phyloP scores from a whole-genome alignment of 1,140 invertebrate genomes.

The Lasioglossum albipes region DNA sequence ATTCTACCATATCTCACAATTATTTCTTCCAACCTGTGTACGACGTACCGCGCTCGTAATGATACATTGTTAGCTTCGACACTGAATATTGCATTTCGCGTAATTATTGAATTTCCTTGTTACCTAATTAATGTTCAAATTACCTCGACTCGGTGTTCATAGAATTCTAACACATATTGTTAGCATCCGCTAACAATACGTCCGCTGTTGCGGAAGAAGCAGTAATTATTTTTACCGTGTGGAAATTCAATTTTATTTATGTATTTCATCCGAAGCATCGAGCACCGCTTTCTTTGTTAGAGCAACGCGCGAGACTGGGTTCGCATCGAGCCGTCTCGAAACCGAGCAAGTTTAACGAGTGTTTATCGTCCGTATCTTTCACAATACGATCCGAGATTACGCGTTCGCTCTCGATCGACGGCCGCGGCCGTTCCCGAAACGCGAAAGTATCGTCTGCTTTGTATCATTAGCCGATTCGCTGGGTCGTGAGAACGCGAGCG shows the following conservation, averaged over 20 bases:
- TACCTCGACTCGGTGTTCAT: not conserved
- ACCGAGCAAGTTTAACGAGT: not conserved
- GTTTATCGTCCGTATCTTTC: not conserved
- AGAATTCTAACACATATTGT: too few relatives aligned
- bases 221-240: not conserved
- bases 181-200: not conserved
- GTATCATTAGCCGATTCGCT: conserved; percentile 23
- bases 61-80: not conserved
- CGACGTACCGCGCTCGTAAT: not conserved
- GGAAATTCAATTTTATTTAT: too few relatives aligned
- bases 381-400: not conserved
- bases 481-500: conserved; percentile 70
- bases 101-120: not conserved
- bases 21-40: not conserved
- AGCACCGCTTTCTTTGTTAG: too few relatives aligned
- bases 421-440: not conserved
- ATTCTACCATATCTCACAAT: not conserved
- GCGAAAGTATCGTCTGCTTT: not conserved
- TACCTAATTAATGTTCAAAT: not conserved
- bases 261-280: not conserved
- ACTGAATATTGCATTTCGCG: not conserved
- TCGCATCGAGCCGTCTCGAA: not conserved
- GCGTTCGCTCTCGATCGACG: not conserved
- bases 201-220: not conserved
- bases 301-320: too few relatives aligned